Base-by-base conservation (phyloP, 2,888 invertebrate genomes). In the Pterobdella sp. region DNA sequence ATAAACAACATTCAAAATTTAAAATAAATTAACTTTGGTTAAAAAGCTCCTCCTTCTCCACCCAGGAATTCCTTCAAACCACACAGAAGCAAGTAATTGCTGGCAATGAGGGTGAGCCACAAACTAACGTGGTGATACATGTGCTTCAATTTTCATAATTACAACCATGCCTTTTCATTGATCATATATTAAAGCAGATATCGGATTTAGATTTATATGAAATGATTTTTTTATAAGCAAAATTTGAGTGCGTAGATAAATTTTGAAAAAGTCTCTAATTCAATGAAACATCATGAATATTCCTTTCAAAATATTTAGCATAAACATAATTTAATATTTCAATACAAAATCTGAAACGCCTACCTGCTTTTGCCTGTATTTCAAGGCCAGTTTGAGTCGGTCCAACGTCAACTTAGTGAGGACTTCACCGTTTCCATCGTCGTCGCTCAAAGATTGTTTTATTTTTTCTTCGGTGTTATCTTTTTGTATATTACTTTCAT, bases 41-140 rank as follows among this genome's bases (percentile, higher is more conserved):
- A 82, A 75, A 68, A 84, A 82, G 77, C 84, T 84, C 3, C 84
- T 79, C 68, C 85, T 83, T 2, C 76, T 70, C 76, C 76, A 76
- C 2, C 76, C 76, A 7, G 76, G 76, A 29, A 76, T 74, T 4
- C 76, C 76, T n/a, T 73, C 73, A 72, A 71, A 76, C 76, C 76
- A 76, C 56, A 76, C 73, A 0, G 76, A 76, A 0, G 76, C 73
- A 85, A 87, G 81, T 66, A 87, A 81, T 78, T 87, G 87, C 78
- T 87, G 87, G 78, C 86, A 86, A 79, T 87, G 86, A 0, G 87
- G 86, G 77, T 87, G 87, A 2, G 86, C 85, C 42, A 87, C 87
- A 79, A 87, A 87, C 86, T 87, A 81, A 56, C 79, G 77, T 10
- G 63, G n/a, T n/a, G n/a, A n/a, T n/a, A n/a, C n/a, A n/a, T n/a